A percentile compares a stretch with the other conserved stretches of the same genome.
Conservation (phyloP, 2,113 vertebrate species). For the Hemicordylus capensis region DNA sequence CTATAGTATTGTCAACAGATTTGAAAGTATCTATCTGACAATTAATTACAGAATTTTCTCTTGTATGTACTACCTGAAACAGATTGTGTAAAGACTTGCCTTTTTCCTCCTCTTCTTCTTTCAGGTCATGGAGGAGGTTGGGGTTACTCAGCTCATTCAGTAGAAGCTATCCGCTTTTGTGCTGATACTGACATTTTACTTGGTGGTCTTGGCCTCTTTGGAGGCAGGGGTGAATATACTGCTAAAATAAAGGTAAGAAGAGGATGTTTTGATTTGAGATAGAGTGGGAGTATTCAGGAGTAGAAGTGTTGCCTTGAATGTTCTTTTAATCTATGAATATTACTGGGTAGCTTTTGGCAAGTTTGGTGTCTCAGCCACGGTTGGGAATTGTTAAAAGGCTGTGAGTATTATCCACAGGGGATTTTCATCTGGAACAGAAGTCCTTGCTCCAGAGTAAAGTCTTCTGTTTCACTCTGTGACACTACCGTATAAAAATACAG, state of each 20-base stretch:
- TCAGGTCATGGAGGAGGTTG: conserved; percentile 98
- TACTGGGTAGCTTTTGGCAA: background rate
- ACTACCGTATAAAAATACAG: no score
- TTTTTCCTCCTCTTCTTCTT: conserved; percentile 21
- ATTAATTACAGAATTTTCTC: background rate
- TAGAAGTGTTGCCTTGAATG: background rate
- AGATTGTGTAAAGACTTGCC: background rate
- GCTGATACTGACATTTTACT: conserved; percentile 95
- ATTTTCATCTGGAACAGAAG: no score
- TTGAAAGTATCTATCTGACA: conserved; percentile 88
- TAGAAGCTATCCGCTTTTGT: conserved; percentile 97
- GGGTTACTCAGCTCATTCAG: conserved; percentile 98
- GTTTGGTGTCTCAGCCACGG: background rate
- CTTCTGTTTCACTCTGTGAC: no score
- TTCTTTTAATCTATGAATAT: background rate
- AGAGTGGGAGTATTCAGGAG: no score
- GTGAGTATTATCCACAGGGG: no score
- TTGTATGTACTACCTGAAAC: background rate
- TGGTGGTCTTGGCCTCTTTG: conserved; percentile 96
- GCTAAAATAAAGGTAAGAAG: conserved; percentile 95
- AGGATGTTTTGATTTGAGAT: conserved; percentile 3
- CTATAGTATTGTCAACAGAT: conserved; percentile 97
- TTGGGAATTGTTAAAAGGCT: no score
- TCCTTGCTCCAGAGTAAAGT: no score
- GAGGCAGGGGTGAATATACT: conserved; percentile 96